Evolutionary conservation across 2,113 vertebrate genomes (phyloP), one percentile per base, ranked within the genome.

Genomic region (Lucifuga dentata): DNA sequence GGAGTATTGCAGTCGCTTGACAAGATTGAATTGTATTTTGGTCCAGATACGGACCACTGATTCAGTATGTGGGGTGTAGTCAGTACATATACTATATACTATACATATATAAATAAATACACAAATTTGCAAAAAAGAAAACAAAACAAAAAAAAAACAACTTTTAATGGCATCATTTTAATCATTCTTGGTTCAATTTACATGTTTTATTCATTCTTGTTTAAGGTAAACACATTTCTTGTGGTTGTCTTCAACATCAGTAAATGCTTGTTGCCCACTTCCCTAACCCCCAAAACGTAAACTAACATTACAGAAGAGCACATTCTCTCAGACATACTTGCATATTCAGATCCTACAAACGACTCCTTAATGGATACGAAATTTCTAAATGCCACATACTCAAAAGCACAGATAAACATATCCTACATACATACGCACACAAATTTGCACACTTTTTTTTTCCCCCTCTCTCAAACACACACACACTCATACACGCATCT

Each of bases 291-390:
- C 43, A 41, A 46, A 79, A 78, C 75, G 72, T 71, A 80, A 88
- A 81, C 69, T 74, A 86, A 81, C 73, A 76, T 76, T 73, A 88
- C 73, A 86, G 73, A 85, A 85, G 76, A 84, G 73, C 86, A 80
- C 79, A 74, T 69, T 72, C 83, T 85, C 82, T 81, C 84, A 64
- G 10, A 73, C 86, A 70, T 61, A 56, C 85, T 91, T 92, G 88
- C 90, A 92, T 91, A 92, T 91, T 91, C 88, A 92, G 77, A 91
- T 83, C 86, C 91, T 93, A 92, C 90, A 88, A 88, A 92, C 78
- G 59, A 88, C 76, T 86, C 84, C 67, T 86, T 77, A 76, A 89
- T 73, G 56, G 84, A 79, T 88, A 89, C 79, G 63, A 92, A 86
- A 90, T 84, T 58, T 83, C 89, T 91, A 90, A 92, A 91, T 84